Percentiles rank a stretch among this genome's conserved stretches.
Conservation (phyloP, 2,888 invertebrate species). For the Caenorhabditis plicata region DNA sequence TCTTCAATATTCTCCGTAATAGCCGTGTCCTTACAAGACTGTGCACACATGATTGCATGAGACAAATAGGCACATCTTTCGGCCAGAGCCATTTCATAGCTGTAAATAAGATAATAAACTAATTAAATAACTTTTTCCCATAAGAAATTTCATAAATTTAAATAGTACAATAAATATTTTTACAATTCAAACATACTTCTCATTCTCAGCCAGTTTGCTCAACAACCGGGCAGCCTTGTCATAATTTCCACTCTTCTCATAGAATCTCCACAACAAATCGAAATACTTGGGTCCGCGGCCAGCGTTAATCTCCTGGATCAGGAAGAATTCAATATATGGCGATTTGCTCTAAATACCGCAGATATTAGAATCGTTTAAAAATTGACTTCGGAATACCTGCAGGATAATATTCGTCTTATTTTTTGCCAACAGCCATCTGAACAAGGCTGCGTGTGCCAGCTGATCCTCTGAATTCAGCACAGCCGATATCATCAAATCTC, state of each 20-base stretch:
- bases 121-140: too few species aligned
- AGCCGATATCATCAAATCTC: conserved; percentile 69
- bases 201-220: conserved; percentile 79
- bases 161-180: too few species aligned
- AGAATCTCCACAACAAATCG: conserved; percentile 86
- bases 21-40: conserved; percentile 72
- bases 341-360: conserved; percentile 67
- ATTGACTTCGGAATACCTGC: conserved; percentile 23
- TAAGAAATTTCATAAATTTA: too few species aligned
- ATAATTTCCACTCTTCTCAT: conserved; percentile 88
- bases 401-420: conserved; percentile 48
- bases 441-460: conserved; percentile 84
- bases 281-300: conserved; percentile 66
- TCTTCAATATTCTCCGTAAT: conserved; percentile 81
- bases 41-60: conserved; percentile 90
- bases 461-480: conserved; percentile 76
- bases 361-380: neutral
- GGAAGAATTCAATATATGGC: conserved; percentile 78
- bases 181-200: conserved; percentile 35
- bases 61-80: conserved; percentile 88
- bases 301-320: conserved; percentile 68
- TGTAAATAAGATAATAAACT: conserved; percentile 66
- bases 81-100: conserved; percentile 76
- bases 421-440: conserved; percentile 67
- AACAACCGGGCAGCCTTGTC: conserved; percentile 84